A percentile compares a stretch with the other conserved stretches of the same genome.
phyloP scores from a whole-genome alignment of 2,888 invertebrate genomes.

The Meandrusa payeni region DNA sequence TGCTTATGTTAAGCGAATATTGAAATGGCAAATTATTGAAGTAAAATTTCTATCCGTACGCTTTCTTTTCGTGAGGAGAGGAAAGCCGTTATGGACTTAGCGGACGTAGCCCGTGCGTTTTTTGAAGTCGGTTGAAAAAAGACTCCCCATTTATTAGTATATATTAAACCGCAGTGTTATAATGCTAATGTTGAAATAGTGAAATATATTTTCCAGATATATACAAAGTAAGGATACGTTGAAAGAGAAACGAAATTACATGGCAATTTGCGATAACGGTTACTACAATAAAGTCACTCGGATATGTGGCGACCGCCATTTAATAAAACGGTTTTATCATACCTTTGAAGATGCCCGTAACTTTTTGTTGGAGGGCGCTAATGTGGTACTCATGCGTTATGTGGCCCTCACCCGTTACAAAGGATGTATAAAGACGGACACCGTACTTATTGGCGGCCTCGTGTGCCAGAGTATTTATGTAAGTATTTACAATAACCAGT shows the following conservation, averaged over 20 bases:
- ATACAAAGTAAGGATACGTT: constrained; percentile 59
- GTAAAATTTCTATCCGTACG: too few species aligned
- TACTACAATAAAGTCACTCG: constrained; percentile 79
- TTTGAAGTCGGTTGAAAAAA: too few species aligned
- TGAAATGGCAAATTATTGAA: too few species aligned
- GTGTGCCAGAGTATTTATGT: constrained; percentile 83
- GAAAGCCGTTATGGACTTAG: too few species aligned
- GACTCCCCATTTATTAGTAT: too few species aligned
- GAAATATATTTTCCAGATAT: constrained; percentile 52
- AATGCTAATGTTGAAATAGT: too few species aligned
- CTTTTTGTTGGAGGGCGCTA: constrained; percentile 83
- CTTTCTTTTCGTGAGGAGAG: too few species aligned
- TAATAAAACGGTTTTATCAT: constrained; percentile 73
- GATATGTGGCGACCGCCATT: constrained; percentile 62
- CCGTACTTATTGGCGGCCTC: constrained; percentile 80
- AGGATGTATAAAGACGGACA: constrained; percentile 78
- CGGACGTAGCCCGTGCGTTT: too few species aligned
- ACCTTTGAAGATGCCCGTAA: constrained; percentile 67
- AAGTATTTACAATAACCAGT: constrained; percentile 40
- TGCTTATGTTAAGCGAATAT: too few species aligned
- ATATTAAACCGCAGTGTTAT: too few species aligned
- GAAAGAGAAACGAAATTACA: constrained; percentile 77
- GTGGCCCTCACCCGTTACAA: constrained; percentile 75
- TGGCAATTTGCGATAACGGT: constrained; percentile 75
- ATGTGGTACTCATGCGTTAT: constrained; percentile 81